Conservation (phyloP, 2,888 invertebrate species). For the Labia minor region DNA sequence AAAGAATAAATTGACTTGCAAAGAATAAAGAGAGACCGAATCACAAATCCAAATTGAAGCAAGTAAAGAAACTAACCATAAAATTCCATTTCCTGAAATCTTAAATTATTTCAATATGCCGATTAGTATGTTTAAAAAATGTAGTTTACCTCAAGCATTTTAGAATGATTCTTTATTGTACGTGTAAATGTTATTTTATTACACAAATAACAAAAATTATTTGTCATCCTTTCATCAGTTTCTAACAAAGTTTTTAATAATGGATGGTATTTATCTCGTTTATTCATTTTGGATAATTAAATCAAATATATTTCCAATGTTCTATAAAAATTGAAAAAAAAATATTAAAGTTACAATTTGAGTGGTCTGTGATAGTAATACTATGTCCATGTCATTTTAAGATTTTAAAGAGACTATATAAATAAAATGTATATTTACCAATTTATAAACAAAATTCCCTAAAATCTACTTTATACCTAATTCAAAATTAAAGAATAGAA, state of each 20-base stretch:
- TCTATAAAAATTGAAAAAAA: no score
- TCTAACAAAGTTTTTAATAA: slow-evolving; percentile 32
- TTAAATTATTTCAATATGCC: slow-evolving; percentile 34
- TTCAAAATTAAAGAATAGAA: no score
- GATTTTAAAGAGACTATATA: no score
- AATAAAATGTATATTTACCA: no score
- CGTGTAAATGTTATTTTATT: slow-evolving; percentile 33
- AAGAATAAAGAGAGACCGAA: slow-evolving; percentile 55
- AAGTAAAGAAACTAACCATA: slow-evolving; percentile 70
- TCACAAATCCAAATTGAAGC: slow-evolving; percentile 67
- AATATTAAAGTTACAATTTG: no score
- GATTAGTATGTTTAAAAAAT: neutral
- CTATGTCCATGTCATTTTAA: no score
- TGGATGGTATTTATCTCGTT: slow-evolving; percentile 29
- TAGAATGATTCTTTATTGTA: slow-evolving; percentile 38
- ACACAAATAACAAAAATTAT: slow-evolving; percentile 33
- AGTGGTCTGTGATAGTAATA: no score
- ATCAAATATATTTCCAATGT: no score
- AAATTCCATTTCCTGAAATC: slow-evolving; percentile 80
- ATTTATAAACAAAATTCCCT: no score
- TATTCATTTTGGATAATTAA: neutral
- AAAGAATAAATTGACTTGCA: slow-evolving; percentile 75
- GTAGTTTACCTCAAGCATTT: slow-evolving; percentile 40
- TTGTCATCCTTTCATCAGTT: slow-evolving; percentile 35
- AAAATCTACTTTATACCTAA: no score